Base-by-base conservation (phyloP, 2,797 vertebrate species). In the Propithecus deckenii region DNA sequence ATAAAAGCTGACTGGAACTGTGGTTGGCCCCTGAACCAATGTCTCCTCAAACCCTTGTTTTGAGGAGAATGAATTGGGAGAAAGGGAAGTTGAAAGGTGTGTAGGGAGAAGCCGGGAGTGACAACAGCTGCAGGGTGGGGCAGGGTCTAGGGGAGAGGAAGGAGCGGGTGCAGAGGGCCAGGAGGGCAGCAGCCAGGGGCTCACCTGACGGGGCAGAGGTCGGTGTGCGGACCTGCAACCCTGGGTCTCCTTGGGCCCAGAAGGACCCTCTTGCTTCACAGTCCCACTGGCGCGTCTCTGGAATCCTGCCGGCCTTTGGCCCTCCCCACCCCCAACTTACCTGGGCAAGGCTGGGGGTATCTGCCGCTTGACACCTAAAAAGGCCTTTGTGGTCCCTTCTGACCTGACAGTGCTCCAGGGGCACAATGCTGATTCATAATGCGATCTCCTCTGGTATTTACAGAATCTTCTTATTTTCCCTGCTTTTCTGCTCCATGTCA, bases 91-190 rank as follows among this genome's bases (percentile, higher is more conserved):
- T 28, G 20, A 2, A 38, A 46, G 43, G 13, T 23, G 3, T 28
- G 14, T 11, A 7, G 13, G 9, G 52, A 61, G 43, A 48, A 65
- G 32, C 43, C 8, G 9, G 7, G 15, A n/a, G 17, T 30, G 35
- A 11, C 46, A 15, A 3, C 7, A 14, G 41, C 46, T 0, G 0
- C 20, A 1, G 4, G 9, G 72, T 5, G 15, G 13, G 11, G 35
- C 17, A 14, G 46, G 3, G 18, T 55, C 43, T 25, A 25, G 57
- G 25, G 18, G 30, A 63, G 55, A 25, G 18, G 69, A 18, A 14
- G 55, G 55, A 46, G 57, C 23, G 0, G 52, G 52, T 25, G 23
- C 5, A 4, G 20, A 23, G 41, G 63, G 30, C 32, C 30, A 8
- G 41, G 46, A 65, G 30, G 22, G 41, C 32, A 18, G 80, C 12